Evolutionary conservation across 2,113 vertebrate genomes (phyloP), one percentile per base, ranked within the genome.

Genomic region (Laterallus jamaicensis): DNA sequence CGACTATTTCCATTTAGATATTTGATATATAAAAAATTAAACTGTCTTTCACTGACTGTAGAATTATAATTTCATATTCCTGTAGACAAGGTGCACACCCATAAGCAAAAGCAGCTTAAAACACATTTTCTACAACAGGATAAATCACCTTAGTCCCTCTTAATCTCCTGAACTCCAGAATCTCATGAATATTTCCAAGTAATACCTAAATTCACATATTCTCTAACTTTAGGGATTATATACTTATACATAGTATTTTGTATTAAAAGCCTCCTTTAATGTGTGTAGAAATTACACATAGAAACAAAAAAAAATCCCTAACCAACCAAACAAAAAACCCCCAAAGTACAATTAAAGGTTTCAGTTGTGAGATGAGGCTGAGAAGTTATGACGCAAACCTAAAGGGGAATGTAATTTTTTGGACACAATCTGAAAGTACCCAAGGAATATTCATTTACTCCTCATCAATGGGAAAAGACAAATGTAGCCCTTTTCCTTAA

Each of bases 51-150:
- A 71, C 58, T 81, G 60, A 91, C 58, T 22, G 42, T 0, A 75
- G 42, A 89, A 64, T 60, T 68, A 42, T 5, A 73, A 59, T 75
- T 93, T 31, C 26, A 25, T 63, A 83, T 64, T 84, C n/a, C 40
- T 87, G 47, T 5, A 82, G 86, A 82, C 66, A 82, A 86, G 66
- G 56, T 91, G 62, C 56, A 86, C 35, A 95, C 39, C 31, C 13
- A 19, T 35, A 90, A 82, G 81, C 55, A 91, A 77, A 95, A 95
- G 92, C 69, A 80, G 86, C 89, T 94, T 95, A 92, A 92, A 95
- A 86, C 44, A 88, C 6, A 40, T 86, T 91, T 81, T 64, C 47
- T 89, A 71, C 83, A 55, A 93, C 39, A 60, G 86, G 77, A 89
- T 70, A 91, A 91, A 91, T 89, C 91, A 93, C 77, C 73, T 93